Conservation (phyloP, 2,113 vertebrate species). For the Limnothrissa miodon region DNA sequence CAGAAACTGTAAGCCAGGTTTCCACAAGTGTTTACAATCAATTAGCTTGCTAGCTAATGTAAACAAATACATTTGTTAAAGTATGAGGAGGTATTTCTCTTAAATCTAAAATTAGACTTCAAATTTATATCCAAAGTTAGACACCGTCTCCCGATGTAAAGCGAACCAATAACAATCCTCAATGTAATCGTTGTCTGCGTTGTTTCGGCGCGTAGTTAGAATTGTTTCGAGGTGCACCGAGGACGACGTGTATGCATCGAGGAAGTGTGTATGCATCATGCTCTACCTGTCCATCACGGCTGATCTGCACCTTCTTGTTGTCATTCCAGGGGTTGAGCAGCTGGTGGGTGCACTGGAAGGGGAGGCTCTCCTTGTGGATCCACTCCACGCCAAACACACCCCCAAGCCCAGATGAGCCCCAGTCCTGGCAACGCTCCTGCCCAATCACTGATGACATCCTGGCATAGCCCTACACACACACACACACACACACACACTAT, state of each 20-base stretch:
- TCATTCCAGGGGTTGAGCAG: slow-evolving; percentile 92
- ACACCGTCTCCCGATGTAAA: too few relatives aligned
- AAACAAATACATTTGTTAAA: too few relatives aligned
- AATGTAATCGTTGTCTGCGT: too few relatives aligned
- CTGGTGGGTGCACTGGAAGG: slow-evolving; percentile 82
- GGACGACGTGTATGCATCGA: not conserved
- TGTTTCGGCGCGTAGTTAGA: too few relatives aligned
- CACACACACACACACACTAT: slow-evolving; percentile 28
- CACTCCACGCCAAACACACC: slow-evolving; percentile 91
- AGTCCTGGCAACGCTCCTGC: slow-evolving; percentile 81
- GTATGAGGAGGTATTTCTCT: too few relatives aligned
- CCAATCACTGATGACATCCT: slow-evolving; percentile 83
- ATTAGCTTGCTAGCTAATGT: too few relatives aligned
- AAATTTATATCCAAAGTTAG: too few relatives aligned
- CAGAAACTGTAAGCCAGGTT: too few relatives aligned
- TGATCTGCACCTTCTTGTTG: slow-evolving; percentile 91
- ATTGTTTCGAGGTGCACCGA: too few relatives aligned
- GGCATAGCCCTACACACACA: slow-evolving; percentile 80
- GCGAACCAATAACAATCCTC: too few relatives aligned
- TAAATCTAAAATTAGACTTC: too few relatives aligned
- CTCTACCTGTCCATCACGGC: slow-evolving; percentile 90
- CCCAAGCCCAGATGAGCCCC: slow-evolving; percentile 82
- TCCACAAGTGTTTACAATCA: too few relatives aligned
- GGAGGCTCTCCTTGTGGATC: slow-evolving; percentile 82
- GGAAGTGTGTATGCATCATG: not conserved